Base-by-base conservation (phyloP, 2,888 invertebrate species). In the Plusia festucae region DNA sequence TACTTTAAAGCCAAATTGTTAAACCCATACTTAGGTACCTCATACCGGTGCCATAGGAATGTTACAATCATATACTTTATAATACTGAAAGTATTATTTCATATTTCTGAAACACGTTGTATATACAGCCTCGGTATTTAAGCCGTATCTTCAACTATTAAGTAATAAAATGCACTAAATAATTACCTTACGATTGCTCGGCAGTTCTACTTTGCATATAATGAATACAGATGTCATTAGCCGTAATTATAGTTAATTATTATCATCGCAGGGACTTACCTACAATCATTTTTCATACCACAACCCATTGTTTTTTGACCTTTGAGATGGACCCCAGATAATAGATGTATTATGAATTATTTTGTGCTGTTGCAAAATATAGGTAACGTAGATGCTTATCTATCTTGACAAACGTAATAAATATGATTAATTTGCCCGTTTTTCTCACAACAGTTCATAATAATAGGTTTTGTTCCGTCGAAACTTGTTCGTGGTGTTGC, bases 161-260 rank as follows among this genome's bases (percentile, higher is more conserved):
- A 68, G 65, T 72, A 70, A 76, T 70, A 73, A 79, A 65, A 57
- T 52, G 61, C 52, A 60, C 46, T 40, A 40, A 15, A 63, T 74
- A 79, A 80, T 80, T 78, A 65, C 65, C 44, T 9, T 58, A 51
- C 55, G 57, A 78, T 79, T 62, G 68, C 72, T 13, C 59, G 44
- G 57, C 60, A 60, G 61, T 58, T 60, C 65, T 56, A 53, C n/a
- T 83, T 83, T 84, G 77, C 83, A 83, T 83, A 83, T 82, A 83
- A 83, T 84, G 78, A 78, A 76, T 71, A 78, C 76, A 70, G 67
- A 76, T 83, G 71, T 82, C 81, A 78, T 76, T 78, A 53, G 13
- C 0, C 54, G 34, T 61, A 73, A 81, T 81, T 72, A 70, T 49
- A 51, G 18, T 24, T 68, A 77, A 80, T 72, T 74, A 80, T 72